Percentiles rank a stretch among this genome's conserved stretches.
Evolutionary conservation across 2,888 invertebrate species (phyloP).

Genomic region (Tipula helvola): DNA sequence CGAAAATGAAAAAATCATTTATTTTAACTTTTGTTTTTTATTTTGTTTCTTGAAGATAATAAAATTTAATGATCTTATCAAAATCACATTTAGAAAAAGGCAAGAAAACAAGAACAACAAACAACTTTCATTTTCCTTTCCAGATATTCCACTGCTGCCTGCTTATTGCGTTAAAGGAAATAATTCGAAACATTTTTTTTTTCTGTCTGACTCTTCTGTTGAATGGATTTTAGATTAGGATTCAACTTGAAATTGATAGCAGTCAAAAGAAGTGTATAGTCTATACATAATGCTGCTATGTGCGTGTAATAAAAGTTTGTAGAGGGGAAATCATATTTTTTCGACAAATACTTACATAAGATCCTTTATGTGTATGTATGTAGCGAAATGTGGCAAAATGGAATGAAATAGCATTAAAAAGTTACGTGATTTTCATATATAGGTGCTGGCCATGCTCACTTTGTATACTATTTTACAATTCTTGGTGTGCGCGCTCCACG

Average conservation of each 20-base stretch:
- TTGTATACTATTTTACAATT: not conserved
- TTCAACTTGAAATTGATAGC: not conserved
- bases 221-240: constrained; percentile 4
- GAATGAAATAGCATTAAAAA: not conserved
- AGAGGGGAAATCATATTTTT: not conserved
- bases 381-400: not conserved
- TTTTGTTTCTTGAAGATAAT: not conserved
- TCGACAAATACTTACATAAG: not conserved
- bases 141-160: not conserved
- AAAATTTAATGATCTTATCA: not conserved
- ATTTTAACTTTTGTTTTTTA: not conserved
- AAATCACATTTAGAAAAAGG: not conserved
- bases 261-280: not conserved
- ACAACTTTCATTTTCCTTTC: not conserved
- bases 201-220: not conserved
- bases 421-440: not conserved
- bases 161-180: not conserved
- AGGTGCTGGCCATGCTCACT: not conserved
- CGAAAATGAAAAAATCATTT: not conserved
- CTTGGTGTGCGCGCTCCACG: not conserved
- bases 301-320: not conserved
- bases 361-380: not conserved
- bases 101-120: not conserved
- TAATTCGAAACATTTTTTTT: not conserved
- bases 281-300: not conserved